Percentiles rank a stretch among this genome's conserved stretches.
phyloP scores from a whole-genome alignment of 2,888 invertebrate genomes.

The Ormyrus nitidulus region DNA sequence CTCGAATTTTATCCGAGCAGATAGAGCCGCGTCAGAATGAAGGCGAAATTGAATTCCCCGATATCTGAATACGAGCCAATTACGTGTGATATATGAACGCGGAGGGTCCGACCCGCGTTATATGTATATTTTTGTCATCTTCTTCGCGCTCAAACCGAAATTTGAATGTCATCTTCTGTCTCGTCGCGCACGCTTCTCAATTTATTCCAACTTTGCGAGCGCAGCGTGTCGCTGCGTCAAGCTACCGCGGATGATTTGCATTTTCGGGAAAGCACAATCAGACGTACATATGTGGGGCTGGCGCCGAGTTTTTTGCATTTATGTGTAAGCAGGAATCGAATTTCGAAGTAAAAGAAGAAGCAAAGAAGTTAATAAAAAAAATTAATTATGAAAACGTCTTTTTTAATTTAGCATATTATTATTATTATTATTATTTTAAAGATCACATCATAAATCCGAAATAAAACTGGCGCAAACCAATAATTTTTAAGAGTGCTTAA shows the following conservation, averaged over 20 bases:
- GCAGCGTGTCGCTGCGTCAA: constrained; percentile 9
- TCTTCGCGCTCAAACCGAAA: constrained; percentile 63
- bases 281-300: too few species aligned
- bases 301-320: too few species aligned
- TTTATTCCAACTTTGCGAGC: constrained; percentile 65
- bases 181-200: constrained; percentile 64
- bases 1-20: constrained; percentile 46
- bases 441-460: too few species aligned
- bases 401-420: too few species aligned
- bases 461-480: too few species aligned
- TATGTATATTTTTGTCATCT: constrained; percentile 72
- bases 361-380: too few species aligned
- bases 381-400: too few species aligned
- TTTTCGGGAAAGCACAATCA: constrained; percentile 56
- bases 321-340: too few species aligned
- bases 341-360: too few species aligned
- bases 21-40: constrained; percentile 57
- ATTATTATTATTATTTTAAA: too few species aligned
- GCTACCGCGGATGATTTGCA: constrained; percentile 68
- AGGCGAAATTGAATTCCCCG: constrained; percentile 69
- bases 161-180: constrained; percentile 71
- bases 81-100: constrained; percentile 65
- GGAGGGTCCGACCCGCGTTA: constrained; percentile 40
- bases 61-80: constrained; percentile 73
- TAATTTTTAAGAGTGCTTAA: too few species aligned